Evolutionary conservation across 2,888 invertebrate species (phyloP), one percentile per base, ranked within the genome.

Genomic region (Ormyrus nitidulus): DNA sequence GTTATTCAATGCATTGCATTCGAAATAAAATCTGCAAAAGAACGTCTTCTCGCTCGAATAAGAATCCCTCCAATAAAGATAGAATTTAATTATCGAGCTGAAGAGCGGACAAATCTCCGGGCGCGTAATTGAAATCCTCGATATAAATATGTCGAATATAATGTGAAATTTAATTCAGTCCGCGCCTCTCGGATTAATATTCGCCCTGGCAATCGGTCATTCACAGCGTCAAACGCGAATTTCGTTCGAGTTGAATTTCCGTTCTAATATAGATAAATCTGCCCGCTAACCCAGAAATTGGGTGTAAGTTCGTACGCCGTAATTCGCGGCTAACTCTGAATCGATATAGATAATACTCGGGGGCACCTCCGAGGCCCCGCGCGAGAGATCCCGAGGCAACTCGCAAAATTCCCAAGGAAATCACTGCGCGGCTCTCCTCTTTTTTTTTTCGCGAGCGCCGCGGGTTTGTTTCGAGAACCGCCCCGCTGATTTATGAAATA

Each of bases 311-410:
- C 68, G 53, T 59, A 65, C 66, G 61, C 59, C 66, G 59, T 51
- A 70, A 77, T 77, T 77, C 65, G 44, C 10, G 49, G 6, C n/a
- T 70, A 48, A 61, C 59, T 19, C 76, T 19, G 44, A 48, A 62
- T 62, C 71, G 69, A 71, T 71, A 71, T 71, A 77, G 70, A 71
- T 65, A 77, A 71, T 71, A 61, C 61, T 64, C 9, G 11, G 10
- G 46, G 10, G 4, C 11, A 0, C 11, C 8, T 34, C 5, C 11
- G 62, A 44, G 10, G 56, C 53, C 11, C 34, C 56, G 54, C 34
- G 34, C 9, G 56, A 1, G 56, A 1, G 72, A 77, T 71, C 34
- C 34, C 34, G 34, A 34, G 34, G 34, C 48, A 71, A 51, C 64
- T 13, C 58, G 77, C n/a, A 71, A 71, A 77, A 77, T 71, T 58